Evolutionary conservation across 2,888 invertebrate species (phyloP).

Genomic region (Harmothoe impar): DNA sequence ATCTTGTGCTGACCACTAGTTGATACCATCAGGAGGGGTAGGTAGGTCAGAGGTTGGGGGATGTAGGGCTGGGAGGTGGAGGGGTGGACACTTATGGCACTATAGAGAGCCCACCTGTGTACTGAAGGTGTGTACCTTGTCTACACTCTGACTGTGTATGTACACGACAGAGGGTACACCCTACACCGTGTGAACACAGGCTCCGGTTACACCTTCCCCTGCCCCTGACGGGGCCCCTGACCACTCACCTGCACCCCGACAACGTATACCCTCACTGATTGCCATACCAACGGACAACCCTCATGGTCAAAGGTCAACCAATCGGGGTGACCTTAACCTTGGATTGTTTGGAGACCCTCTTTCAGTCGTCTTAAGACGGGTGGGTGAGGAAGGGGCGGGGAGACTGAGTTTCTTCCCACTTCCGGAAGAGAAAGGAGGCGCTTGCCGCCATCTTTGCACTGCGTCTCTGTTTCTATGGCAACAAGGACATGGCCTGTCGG

Average conservation of each 20-base stretch:
- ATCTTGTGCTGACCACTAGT: too few species aligned
- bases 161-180: not conserved
- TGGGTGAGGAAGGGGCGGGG: not conserved
- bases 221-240: not conserved
- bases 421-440: not conserved
- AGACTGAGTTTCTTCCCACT: not conserved
- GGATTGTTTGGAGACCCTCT: not conserved
- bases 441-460: not conserved
- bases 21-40: not conserved
- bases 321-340: constrained; percentile 18
- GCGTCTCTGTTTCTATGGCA: constrained; percentile 2
- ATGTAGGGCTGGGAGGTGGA: not conserved
- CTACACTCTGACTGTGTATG: not conserved
- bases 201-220: not conserved
- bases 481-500: not conserved
- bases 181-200: not conserved
- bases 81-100: not conserved
- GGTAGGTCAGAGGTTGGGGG: not conserved
- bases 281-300: not conserved
- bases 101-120: not conserved
- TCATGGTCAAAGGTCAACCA: constrained; percentile 9
- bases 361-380: not conserved
- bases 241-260: not conserved
- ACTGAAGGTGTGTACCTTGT: not conserved
- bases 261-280: not conserved